These are phyloP conservation scores for Pollenia labialis DNA, from an alignment of 2,888 invertebrate species.

Conservation along the genomic window DNA sequence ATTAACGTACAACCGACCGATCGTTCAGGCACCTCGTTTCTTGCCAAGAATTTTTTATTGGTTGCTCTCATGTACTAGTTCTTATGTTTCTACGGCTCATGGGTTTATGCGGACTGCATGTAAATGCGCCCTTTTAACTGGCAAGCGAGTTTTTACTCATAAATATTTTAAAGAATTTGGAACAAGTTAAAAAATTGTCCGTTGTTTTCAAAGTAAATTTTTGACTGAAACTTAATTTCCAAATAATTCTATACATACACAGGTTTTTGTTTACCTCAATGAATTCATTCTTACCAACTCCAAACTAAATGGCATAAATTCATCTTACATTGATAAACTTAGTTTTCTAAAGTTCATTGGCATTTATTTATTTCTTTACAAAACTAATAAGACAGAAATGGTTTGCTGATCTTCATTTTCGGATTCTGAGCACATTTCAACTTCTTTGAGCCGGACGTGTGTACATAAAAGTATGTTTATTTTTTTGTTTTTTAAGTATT, in stretches of 20 bases:
- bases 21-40: not conserved
- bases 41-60: constrained; percentile 32
- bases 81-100: not conserved
- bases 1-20: no score
- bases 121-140: not conserved
- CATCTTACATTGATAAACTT: not conserved
- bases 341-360: constrained; percentile 66
- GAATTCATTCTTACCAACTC: not conserved
- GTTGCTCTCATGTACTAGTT: not conserved
- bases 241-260: no score
- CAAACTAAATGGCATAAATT: not conserved
- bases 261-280: not conserved
- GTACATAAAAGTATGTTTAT: constrained; percentile 46
- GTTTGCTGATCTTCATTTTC: constrained; percentile 63
- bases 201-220: not conserved
- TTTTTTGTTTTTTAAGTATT: constrained; percentile 38
- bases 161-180: constrained; percentile 23
- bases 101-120: not conserved
- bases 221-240: no score
- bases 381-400: constrained; percentile 12
- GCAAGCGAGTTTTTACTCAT: constrained; percentile 25
- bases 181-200: constrained; percentile 25
- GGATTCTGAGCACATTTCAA: constrained; percentile 58
- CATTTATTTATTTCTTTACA: constrained; percentile 28
- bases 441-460: constrained; percentile 70